These are phyloP conservation scores for Andrena praecox DNA, from an alignment of 2,888 invertebrate genomes.

Conservation along the genomic window DNA sequence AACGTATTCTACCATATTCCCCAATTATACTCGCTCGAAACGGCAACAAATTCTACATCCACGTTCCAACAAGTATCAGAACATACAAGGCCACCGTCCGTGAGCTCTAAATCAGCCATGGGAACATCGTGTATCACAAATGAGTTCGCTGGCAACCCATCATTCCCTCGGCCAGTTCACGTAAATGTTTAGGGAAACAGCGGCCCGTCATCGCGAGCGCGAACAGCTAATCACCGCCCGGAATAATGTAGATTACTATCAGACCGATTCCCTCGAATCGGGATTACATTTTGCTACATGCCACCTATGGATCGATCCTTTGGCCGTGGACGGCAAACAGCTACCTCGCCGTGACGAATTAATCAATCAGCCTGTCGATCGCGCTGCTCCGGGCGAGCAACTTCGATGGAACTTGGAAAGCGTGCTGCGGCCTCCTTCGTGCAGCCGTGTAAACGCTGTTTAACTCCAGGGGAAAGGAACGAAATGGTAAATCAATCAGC, in stretches of 20 bases:
- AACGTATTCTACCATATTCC: too few species aligned
- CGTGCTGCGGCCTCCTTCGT: conserved; percentile 10
- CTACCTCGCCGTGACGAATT: conserved; percentile 35
- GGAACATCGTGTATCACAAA: neutral
- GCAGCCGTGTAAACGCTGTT: conserved; percentile 27
- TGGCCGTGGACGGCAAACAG: neutral
- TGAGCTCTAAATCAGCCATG: conserved; percentile 8
- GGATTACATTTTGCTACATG: conserved; percentile 32
- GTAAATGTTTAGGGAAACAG: conserved; percentile 41
- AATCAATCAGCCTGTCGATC: conserved; percentile 45
- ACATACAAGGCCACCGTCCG: neutral
- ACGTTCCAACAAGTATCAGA: conserved; percentile 3
- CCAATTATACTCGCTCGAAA: neutral
- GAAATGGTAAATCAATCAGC: conserved; percentile 46
- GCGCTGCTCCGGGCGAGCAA: conserved; percentile 12
- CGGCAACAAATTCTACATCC: neutral
- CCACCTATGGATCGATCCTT: conserved; percentile 28
- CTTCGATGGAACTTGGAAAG: neutral
- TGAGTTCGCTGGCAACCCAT: neutral
- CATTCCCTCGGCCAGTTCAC: conserved; percentile 4
- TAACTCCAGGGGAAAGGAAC: conserved; percentile 32
- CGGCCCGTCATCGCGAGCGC: conserved; percentile 7
- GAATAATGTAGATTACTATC: conserved; percentile 48
- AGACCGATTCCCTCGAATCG: neutral
- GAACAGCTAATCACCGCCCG: conserved; percentile 41